Evolutionary conservation across 1,140 invertebrate genomes (phyloP), one percentile per base, ranked within the genome.

Genomic region (Caerostris darwini): DNA sequence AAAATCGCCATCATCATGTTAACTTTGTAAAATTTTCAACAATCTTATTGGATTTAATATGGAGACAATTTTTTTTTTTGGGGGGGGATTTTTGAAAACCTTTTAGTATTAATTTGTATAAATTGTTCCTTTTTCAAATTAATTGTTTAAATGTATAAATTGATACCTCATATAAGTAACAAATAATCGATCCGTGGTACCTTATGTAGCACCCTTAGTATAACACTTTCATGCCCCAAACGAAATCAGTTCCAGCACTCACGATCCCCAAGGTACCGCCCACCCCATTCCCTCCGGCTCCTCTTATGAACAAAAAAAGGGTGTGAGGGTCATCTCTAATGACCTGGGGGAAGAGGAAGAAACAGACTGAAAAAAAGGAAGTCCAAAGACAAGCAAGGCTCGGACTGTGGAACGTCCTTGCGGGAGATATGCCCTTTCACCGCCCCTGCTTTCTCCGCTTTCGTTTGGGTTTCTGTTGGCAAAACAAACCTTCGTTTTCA

Each of bases 261-360:
- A 54, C 56, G 3, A 17, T 5, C 12, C 10, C 61, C 4, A 3
- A 64, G 4, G 61, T 0, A 64, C 10, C 58, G 58, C 0, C 17
- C 61, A 17, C 8, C 61, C 8, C 7, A 64, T 12, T 64, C 12
- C 17, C 10, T 5, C 12, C 5, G 12, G 4, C 10, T 12, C 7
- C 14, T 3, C 8, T 0, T 17, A 64, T 64, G 2, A 83, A 83
- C 50, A 83, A 54, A 57, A n/a, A 8, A 53, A 83, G n/a, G 12
- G 50, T 83, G 81, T 57, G 81, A 83, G 53, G 81, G 81, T 83
- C 81, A 57, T 83, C 54, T 57, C n/a, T 83, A 83, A 83, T 83
- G 81, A 53, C 53, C 54, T 53, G 3, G 10, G 50, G 12, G 34
- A 0, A 57, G 50, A 12, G 7, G 2, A 17, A 54, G 4, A 56